phyloP scores from a whole-genome alignment of 2,888 invertebrate genomes.

The Antheraea assamensis region DNA sequence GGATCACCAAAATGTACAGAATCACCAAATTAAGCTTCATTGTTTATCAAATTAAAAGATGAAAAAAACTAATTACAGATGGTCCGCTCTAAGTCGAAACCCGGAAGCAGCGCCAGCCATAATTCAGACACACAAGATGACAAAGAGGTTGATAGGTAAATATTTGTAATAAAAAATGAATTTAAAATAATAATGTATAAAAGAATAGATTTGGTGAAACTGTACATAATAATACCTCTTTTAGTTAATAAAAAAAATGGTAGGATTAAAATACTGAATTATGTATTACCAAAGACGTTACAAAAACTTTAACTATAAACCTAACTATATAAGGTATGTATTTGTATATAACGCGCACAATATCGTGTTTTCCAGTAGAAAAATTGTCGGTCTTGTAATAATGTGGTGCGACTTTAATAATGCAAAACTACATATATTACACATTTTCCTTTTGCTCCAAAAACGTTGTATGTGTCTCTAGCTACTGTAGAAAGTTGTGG shows the following conservation, averaged over 20 bases:
- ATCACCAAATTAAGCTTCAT: not conserved
- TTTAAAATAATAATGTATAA: not conserved
- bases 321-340: not conserved
- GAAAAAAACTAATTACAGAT: conserved; percentile 64
- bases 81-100: conserved; percentile 72
- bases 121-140: conserved; percentile 70
- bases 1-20: not conserved
- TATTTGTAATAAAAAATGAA: conserved; percentile 30
- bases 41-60: conserved; percentile 13
- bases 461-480: not conserved
- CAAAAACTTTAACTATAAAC: not conserved
- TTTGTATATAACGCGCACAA: not conserved
- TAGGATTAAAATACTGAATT: not conserved
- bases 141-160: conserved; percentile 78
- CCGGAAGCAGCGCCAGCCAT: conserved; percentile 65
- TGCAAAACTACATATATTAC: not conserved
- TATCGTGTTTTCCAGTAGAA: too few species aligned
- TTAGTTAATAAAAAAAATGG: not conserved
- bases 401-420: not conserved
- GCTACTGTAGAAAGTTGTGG: not conserved
- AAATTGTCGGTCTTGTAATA: not conserved
- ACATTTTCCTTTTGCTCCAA: not conserved
- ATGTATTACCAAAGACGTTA: not conserved
- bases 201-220: not conserved
- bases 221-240: not conserved